Base-by-base conservation (phyloP, 2,888 invertebrate species). In the Azorinus chamasolen region DNA sequence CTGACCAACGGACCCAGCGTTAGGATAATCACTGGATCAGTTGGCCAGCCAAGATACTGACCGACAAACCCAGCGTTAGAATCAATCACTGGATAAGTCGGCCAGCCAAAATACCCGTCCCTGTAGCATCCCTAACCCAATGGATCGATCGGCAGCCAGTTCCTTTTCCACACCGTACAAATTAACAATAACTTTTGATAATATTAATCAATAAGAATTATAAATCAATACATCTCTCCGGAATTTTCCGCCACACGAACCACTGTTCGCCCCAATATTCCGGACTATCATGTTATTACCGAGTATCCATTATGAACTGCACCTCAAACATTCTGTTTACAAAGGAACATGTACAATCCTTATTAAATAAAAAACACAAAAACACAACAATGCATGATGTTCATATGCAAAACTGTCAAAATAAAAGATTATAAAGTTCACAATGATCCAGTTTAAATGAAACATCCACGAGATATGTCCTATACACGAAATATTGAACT, bases 171-270 rank as follows among this genome's bases (percentile, higher is more conserved):
- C 2, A 10, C 48, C 20, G 24, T 22, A 48, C 24, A 10, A 48
- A 24, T 10, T 48, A 48, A 48, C 5, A n/a, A 22, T 22, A 22
- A 18, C 20, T 22, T 5, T 14, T 12, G 32, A 20, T 53, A 2
- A 25, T 53, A n/a, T 27, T n/a, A 53, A 14, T 27, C 4, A 53
- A 14, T 12, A 41, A 12, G 41, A 14, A 12, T 41, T 27, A 14
- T 1, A 25, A 25, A 25, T n/a, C 12, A 25, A 10, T 6, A 54
- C 22, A 54, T 54, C 39, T 18, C 54, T 37, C 54, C 20, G 39
- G 54, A 54, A 54, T 54, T 54, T 54, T 18, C 54, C 39, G 54
- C 54, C 54, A 54, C 54, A 54, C 54, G 54, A 54, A 54, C 37
- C 54, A 54, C n/a, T 54, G 16, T 32, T 37, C 39, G 37, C 37